Base-by-base conservation (phyloP, 2,888 invertebrate species). In the Papilio demoleus region DNA sequence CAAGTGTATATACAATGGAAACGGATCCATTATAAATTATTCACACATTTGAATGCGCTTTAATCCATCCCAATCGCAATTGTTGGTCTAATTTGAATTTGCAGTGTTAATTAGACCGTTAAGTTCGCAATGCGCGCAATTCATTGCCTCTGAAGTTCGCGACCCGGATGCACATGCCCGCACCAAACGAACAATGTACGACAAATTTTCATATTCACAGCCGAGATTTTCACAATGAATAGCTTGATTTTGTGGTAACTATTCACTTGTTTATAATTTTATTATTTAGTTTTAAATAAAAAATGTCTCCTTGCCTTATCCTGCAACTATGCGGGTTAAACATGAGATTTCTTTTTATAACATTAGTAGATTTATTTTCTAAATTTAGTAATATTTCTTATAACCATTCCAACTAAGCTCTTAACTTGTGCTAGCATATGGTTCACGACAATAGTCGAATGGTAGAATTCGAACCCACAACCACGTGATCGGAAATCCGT, bases 161-260 rank as follows among this genome's bases (percentile, higher is more conserved):
- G 38, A 19, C 38, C 34, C 59, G 50, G 27, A 12, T 24, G 38
- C 31, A 4, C 45, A 45, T 42, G 22, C 42, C 22, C 42, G 36
- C 34, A 22, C 11, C 4, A 19, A n/a, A 24, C 19, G 50, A 47
- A 59, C 64, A 59, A 68, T 68, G 64, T 47, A 40, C 22, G 64
- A 64, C 31, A 68, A 68, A 68, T 68, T 64, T 64, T 50, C 47
- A 22, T 59, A 42, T 63, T 63, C 31, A 45, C 27, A 14, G 27
- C 40, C 14, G 22, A 14, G 9, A 64, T 45, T 67, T 53, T 38
- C 68, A 68, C 63, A 24, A 60, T 27, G 64, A 19, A 63, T n/a
- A 38, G 31, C 50, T 14, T 50, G 50, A 63, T 68, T 67, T 11
- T 42, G 19, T 22, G 27, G 14, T 27, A 22, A 53, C 47, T 24